Base-by-base conservation (phyloP, 1,140 invertebrate genomes). In the Penaeus vannamei region DNA sequence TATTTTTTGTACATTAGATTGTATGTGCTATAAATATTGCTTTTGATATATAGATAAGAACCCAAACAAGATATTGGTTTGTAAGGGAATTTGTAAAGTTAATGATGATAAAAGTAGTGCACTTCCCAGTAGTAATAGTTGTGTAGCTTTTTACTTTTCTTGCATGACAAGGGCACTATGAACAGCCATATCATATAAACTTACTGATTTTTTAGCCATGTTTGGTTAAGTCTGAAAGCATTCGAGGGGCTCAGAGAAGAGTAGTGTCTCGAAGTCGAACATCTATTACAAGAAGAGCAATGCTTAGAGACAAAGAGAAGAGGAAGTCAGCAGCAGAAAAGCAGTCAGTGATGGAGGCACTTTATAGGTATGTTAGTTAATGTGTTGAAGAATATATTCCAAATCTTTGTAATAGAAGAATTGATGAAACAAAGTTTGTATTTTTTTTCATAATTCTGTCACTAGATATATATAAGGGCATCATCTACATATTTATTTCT, bases 201-300 rank as follows among this genome's bases (percentile, higher is more conserved):
- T 17, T 10, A 53, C 12, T 53, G 17, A 12, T 14, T 53, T 53
- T 53, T 53, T 53, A 53, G 53, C 10, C 53, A 53, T 53, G 53
- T 17, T 53, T 53, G 12, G 53, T 53, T 14, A 53, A 53, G 53
- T 53, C 53, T 53, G 53, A 53, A 53, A 12, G 29, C 14, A 19
- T 76, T 59, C 53, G 85, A n/a, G 85, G 85, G 46, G 85, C 79
- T 95, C 82, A 91, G 95, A 14, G 95, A 95, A 92, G 93, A 93
- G 29, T 72, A 22, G 10, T 94, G 93, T 88, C 93, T 93, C 12
- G 94, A 94, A 92, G 94, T 94, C 85, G 94, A 94, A 62, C 89
- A 20, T 90, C 89, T 20, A 60, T 90, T 22, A 86, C 88, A 10
- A 66, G 89, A 26, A 77, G 87, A 32, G 81, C 89, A 22, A 87